A percentile compares a stretch with the other conserved stretches of the same genome.
Conservation (phyloP, 1,140 invertebrate species). For the Gryon sp. region DNA sequence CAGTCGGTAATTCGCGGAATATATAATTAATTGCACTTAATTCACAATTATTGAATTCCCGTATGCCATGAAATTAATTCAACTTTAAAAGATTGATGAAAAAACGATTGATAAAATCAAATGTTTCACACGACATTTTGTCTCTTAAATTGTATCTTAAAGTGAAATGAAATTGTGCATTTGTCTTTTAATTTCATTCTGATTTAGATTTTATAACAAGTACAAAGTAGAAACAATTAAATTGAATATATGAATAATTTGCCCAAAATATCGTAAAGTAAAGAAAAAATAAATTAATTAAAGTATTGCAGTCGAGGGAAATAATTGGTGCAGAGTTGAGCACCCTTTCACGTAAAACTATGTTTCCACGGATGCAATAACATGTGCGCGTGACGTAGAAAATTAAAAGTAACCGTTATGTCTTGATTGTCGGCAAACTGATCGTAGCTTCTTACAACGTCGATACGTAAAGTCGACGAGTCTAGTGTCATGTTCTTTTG, state of each 20-base stretch:
- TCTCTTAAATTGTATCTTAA: not conserved
- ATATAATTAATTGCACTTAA: conserved; percentile 47
- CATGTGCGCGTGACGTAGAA: conserved; percentile 12
- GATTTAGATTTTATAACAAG: conserved; percentile 7
- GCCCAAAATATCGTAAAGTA: too few species aligned
- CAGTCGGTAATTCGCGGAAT: conserved; percentile 8
- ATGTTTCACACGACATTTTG: conserved; percentile 15
- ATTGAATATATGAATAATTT: too few species aligned
- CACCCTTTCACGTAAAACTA: conserved; percentile 12
- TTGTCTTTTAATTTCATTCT: conserved; percentile 10
- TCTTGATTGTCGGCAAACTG: conserved; percentile 31
- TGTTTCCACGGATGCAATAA: conserved; percentile 20
- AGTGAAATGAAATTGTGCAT: too few species aligned
- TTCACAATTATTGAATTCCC: conserved; percentile 40
- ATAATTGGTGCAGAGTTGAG: not conserved
- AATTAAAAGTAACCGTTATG: conserved; percentile 35
- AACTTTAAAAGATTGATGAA: conserved; percentile 17
- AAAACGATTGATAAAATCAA: conserved; percentile 42
- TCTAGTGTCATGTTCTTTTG: conserved; percentile 43
- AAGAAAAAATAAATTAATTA: too few species aligned
- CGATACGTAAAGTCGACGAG: conserved; percentile 36
- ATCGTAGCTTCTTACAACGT: conserved; percentile 28
- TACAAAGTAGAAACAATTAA: too few species aligned
- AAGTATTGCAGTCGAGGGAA: not conserved
- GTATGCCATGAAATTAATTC: conserved; percentile 35